Evolutionary conservation across 1,140 invertebrate species (phyloP).

Genomic region (Akabosia matsudoensis): DNA sequence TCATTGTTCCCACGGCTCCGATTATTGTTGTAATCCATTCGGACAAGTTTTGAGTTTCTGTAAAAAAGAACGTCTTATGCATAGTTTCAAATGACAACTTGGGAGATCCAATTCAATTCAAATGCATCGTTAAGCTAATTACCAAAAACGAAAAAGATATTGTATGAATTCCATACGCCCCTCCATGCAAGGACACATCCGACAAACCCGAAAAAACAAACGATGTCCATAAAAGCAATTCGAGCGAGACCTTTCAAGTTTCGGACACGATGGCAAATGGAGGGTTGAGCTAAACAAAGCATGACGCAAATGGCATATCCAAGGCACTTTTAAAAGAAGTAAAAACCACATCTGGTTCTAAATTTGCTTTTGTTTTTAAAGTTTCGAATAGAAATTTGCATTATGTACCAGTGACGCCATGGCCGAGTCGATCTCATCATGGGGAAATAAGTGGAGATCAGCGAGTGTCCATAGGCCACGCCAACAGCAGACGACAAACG

Average conservation of each 20-base stretch:
- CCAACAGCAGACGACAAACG: constrained; percentile 82
- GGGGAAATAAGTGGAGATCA: constrained; percentile 72
- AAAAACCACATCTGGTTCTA: neutral
- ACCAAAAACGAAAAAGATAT: constrained; percentile 75
- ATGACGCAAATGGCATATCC: constrained; percentile 69
- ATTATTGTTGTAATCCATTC: constrained; percentile 42
- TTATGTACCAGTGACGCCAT: constrained; percentile 77
- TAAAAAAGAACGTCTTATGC: neutral
- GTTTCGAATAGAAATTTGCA: no score
- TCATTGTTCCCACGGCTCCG: constrained; percentile 33
- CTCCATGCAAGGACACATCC: constrained; percentile 83
- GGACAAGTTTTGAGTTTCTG: constrained; percentile 23
- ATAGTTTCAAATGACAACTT: neutral
- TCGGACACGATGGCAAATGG: constrained; percentile 65
- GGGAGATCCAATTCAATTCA: no score
- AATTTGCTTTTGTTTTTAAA: no score
- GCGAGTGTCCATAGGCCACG: constrained; percentile 75
- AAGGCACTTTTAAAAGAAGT: constrained; percentile 61
- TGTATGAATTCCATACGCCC: constrained; percentile 74
- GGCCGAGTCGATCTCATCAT: constrained; percentile 59
- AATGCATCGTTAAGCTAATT: no score
- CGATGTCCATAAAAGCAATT: constrained; percentile 68
- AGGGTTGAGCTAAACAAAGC: constrained; percentile 69
- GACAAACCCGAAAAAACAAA: constrained; percentile 70
- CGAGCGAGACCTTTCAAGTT: constrained; percentile 63